Evolutionary conservation across 2,797 vertebrate genomes (phyloP).

Genomic region (Micrastur ruficollis): DNA sequence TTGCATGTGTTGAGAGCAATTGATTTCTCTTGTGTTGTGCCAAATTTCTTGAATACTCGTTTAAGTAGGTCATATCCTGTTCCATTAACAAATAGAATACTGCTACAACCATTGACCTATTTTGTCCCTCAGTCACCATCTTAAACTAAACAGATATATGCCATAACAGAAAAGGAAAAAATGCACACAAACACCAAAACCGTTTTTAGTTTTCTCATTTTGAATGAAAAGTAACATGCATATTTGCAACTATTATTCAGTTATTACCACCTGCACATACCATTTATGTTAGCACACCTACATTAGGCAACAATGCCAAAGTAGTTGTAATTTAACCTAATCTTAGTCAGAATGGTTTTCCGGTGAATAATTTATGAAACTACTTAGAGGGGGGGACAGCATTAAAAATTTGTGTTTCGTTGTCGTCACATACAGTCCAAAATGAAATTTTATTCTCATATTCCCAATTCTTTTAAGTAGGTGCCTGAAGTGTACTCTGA

Average conservation of each 20-base stretch:
- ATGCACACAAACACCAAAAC: rapidly evolving
- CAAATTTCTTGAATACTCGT: not conserved
- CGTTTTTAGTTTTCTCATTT: not conserved
- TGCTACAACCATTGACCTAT: too few species aligned
- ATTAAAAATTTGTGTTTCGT: not conserved
- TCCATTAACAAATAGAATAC: not conserved
- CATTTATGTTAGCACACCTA: not conserved
- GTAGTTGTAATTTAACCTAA: not conserved
- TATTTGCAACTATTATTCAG: not conserved
- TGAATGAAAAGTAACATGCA: not conserved
- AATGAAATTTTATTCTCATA: not conserved
- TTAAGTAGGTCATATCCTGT: not conserved
- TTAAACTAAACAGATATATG: not conserved
- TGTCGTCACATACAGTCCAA: not conserved
- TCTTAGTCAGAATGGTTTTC: not conserved
- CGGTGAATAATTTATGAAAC: not conserved
- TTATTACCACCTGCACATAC: not conserved
- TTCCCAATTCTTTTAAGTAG: not conserved
- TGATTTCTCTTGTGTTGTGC: not conserved
- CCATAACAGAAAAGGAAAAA: not conserved
- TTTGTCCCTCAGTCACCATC: not conserved
- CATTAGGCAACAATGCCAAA: not conserved
- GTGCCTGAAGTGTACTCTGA: not conserved
- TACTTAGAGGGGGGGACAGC: not conserved
- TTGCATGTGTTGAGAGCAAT: not conserved